These are phyloP conservation scores for Pterostichus madidus DNA, from an alignment of 2,888 invertebrate species.

Conservation along the genomic window DNA sequence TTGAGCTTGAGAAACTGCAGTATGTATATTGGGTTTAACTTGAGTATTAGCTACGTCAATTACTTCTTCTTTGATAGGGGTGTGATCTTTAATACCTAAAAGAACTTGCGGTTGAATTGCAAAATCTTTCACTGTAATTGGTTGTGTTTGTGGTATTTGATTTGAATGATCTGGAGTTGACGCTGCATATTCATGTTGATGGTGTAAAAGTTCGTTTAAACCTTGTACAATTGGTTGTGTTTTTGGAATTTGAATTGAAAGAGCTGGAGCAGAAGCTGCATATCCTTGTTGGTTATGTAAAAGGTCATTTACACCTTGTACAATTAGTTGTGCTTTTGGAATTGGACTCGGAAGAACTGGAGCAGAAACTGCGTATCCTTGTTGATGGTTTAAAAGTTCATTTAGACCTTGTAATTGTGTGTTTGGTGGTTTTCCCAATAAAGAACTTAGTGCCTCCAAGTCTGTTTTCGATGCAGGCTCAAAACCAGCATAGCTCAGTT, in stretches of 20 bases:
- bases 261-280: conserved; percentile 2
- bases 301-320: conserved; percentile 77
- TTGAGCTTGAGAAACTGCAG: conserved; percentile 40
- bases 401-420: conserved; percentile 79
- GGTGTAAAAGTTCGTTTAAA: conserved; percentile 76
- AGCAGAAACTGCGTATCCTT: conserved; percentile 30
- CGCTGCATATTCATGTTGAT: conserved; percentile 49
- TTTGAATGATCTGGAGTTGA: neutral
- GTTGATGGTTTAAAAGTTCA: conserved; percentile 73
- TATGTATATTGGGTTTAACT: conserved; percentile 69
- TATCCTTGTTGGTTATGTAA: conserved; percentile 69
- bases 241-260: conserved; percentile 7
- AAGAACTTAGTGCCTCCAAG: conserved; percentile 77
- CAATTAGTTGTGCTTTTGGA: conserved; percentile 1
- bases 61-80: conserved; percentile 78
- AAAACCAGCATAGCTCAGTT: conserved; percentile 17
- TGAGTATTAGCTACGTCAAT: conserved; percentile 77
- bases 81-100: conserved; percentile 74
- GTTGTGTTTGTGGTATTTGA: conserved; percentile 10
- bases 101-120: conserved; percentile 26
- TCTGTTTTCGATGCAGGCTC: conserved; percentile 68
- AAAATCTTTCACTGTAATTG: neutral
- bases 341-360: conserved; percentile 14
- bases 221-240: conserved; percentile 72
- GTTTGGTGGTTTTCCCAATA: conserved; percentile 78